Evolutionary conservation across 2,797 vertebrate genomes (phyloP).

Genomic region (Limosa lapponica): DNA sequence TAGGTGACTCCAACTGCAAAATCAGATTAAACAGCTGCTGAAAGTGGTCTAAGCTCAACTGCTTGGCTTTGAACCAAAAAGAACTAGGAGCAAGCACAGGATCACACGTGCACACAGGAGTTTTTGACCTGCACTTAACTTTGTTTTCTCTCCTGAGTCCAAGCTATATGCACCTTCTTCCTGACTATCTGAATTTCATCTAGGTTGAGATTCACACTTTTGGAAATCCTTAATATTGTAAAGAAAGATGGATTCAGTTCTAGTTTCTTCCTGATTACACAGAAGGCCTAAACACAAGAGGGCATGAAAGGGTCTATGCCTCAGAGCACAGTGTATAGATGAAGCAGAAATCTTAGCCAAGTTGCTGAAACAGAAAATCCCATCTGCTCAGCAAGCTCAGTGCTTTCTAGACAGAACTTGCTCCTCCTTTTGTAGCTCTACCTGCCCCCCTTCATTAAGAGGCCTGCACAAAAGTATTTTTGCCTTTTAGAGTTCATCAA

Average conservation of each 20-base stretch:
- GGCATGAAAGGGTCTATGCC: not conserved
- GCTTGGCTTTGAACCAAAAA: not conserved
- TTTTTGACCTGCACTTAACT: not conserved
- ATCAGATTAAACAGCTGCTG: not conserved
- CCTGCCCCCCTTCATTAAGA: not conserved
- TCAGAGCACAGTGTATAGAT: not conserved
- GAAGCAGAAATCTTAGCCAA: not conserved
- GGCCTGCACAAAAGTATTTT: not conserved
- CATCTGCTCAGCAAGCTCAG: not conserved
- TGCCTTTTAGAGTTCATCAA: not conserved
- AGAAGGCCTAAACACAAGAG: not conserved
- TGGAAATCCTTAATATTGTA: not conserved
- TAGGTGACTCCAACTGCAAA: not conserved
- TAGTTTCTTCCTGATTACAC: not conserved
- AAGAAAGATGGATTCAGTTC: not conserved
- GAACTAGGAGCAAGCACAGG: not conserved
- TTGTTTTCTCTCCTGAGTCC: not conserved
- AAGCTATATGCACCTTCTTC: not conserved
- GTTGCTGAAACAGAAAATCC: not conserved
- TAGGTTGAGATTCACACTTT: not conserved
- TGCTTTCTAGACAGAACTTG: not conserved
- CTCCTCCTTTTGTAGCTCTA: not conserved
- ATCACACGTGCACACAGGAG: not conserved
- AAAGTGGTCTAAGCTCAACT: not conserved
- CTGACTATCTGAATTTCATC: not conserved